Conservation (phyloP, 1,140 invertebrate species). For the Drosophila subobscura region DNA sequence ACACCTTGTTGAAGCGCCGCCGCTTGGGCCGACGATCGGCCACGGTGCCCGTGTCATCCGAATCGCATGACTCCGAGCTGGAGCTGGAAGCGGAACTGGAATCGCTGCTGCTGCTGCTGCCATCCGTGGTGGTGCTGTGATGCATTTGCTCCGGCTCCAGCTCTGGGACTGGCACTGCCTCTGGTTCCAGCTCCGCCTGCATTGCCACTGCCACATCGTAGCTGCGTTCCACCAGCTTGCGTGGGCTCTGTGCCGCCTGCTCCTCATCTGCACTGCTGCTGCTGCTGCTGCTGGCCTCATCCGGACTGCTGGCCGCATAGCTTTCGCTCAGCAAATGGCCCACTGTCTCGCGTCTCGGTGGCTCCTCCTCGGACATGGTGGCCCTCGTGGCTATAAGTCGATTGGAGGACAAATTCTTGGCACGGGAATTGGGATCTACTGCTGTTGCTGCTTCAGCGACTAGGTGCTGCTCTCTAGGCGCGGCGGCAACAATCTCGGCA, state of each 20-base stretch:
- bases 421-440: slow-evolving; percentile 18
- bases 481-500: slow-evolving; percentile 84
- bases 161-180: not conserved
- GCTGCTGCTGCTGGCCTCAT: slow-evolving; percentile 46
- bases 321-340: slow-evolving; percentile 75
- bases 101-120: slow-evolving; percentile 47
- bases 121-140: slow-evolving; percentile 61
- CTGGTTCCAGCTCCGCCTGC: slow-evolving; percentile 62
- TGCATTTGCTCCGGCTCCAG: slow-evolving; percentile 58
- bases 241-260: slow-evolving; percentile 24
- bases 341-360: slow-evolving; percentile 9
- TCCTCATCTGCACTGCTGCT: slow-evolving; percentile 38
- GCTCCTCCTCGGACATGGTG: slow-evolving; percentile 51
- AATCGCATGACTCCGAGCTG: slow-evolving; percentile 75
- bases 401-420: slow-evolving; percentile 68
- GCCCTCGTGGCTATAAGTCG: slow-evolving; percentile 42
- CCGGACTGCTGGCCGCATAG: slow-evolving; percentile 67
- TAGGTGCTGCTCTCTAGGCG: slow-evolving; percentile 61
- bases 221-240: slow-evolving; percentile 79
- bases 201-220: slow-evolving; percentile 85
- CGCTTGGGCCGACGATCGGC: slow-evolving; percentile 84
- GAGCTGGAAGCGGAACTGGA: slow-evolving; percentile 53
- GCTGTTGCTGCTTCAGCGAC: not conserved
- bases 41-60: slow-evolving; percentile 79
- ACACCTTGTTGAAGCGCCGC: slow-evolving; percentile 89